A percentile compares a stretch with the other conserved stretches of the same genome.
phyloP scores from a whole-genome alignment of 2,113 vertebrate species.

The Egretta garzetta region DNA sequence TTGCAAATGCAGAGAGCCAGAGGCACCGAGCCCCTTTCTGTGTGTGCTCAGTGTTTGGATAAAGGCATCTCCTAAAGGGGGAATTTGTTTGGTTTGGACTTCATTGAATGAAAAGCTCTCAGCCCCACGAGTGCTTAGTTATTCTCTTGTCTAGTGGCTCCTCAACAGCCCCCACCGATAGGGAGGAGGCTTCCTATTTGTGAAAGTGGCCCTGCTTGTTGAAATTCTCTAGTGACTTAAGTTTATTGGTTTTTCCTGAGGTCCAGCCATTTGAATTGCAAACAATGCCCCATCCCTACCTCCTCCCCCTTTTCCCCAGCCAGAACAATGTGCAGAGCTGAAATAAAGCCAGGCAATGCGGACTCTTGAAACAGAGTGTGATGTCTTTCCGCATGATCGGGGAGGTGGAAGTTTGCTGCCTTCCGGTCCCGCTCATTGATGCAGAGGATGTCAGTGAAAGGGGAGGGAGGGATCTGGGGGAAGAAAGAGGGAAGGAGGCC shows the following conservation, averaged over 20 bases:
- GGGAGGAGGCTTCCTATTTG: conserved; percentile 40
- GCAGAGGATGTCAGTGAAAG: conserved; percentile 33
- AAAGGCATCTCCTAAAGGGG: conserved; percentile 12
- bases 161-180: conserved; percentile 21
- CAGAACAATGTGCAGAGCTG: conserved; percentile 51
- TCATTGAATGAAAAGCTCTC: conserved; percentile 72
- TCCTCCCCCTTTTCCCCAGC: not conserved
- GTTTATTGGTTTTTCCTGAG: conserved; percentile 71
- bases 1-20: fast-evolving
- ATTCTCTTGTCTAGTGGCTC: conserved; percentile 70
- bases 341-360: not conserved
- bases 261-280: conserved; percentile 70
- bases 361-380: not conserved
- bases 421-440: conserved; percentile 32
- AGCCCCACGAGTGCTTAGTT: conserved; percentile 51
- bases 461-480: not conserved
- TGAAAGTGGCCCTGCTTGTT: conserved; percentile 54
- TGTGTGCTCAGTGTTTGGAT: conserved; percentile 34
- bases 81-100: conserved; percentile 73
- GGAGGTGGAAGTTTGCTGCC: conserved; percentile 44
- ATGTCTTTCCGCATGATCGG: conserved; percentile 33
- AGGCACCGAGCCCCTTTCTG: not conserved
- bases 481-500: not conserved
- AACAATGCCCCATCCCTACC: conserved; percentile 42
- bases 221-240: conserved; percentile 63